A percentile compares a stretch with the other conserved stretches of the same genome.
Evolutionary conservation across 2,113 vertebrate species (phyloP).

Genomic region (Dryoscopus gambensis): DNA sequence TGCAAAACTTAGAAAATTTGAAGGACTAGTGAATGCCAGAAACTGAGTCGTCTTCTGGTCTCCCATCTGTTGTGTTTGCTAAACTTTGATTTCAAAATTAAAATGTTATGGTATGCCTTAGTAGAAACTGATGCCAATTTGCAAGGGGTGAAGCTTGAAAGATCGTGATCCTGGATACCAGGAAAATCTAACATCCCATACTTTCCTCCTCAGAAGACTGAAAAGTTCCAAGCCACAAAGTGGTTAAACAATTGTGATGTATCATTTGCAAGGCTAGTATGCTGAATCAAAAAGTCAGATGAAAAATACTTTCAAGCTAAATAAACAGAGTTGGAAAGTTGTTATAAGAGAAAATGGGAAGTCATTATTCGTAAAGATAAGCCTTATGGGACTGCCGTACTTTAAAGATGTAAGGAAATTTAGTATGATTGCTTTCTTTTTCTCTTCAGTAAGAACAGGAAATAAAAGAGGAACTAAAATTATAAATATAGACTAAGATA

Average conservation of each 20-base stretch:
- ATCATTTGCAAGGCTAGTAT: not conserved
- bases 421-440: not conserved
- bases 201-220: not conserved
- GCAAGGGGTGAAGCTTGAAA: not conserved
- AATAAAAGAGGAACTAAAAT: not conserved
- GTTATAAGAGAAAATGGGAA: not conserved
- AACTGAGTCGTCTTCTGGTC: not conserved
- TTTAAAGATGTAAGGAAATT: not conserved
- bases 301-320: not conserved
- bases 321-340: not conserved
- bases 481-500: not conserved
- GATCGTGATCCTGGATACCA: not conserved
- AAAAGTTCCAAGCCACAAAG: not conserved
- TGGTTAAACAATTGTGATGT: not conserved
- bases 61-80: not conserved
- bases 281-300: not conserved
- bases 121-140: not conserved
- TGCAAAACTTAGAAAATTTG: not conserved
- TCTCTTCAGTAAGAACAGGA: not conserved
- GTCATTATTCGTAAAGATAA: not conserved
- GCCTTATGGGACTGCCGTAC: not conserved
- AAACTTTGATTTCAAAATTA: not conserved
- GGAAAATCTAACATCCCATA: not conserved
- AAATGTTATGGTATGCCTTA: not conserved
- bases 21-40: not conserved